Base-by-base conservation (phyloP, 2,888 invertebrate genomes). In the Tridacna gigas region DNA sequence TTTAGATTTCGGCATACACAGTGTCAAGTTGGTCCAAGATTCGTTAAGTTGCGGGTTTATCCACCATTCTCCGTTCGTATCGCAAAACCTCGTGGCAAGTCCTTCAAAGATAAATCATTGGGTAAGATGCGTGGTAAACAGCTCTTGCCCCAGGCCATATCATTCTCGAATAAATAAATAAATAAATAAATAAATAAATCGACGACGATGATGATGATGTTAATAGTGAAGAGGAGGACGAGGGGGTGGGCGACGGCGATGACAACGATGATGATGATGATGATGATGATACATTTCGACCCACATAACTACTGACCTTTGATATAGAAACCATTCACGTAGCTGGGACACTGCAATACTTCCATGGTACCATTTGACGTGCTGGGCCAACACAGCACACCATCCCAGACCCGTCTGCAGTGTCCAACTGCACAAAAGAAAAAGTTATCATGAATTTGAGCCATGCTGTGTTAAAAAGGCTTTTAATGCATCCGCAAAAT, bases 41-140 rank as follows among this genome's bases (percentile, higher is more conserved):
- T 45, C 45, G 51, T 86, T 86, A 9, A 63, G 22, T 0, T 28
- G 56, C 7, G 91, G 89, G 75, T 90, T 86, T 18, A 89, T 51
- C 83, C 84, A 93, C 93, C 93, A 93, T 13, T 86, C 89, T 0
- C 93, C 92, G 73, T 91, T 89, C 11, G 89, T 80, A 75, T 90
- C 86, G 71, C 93, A 93, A 18, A 61, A 63, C 20, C 90, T 79
- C 1, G 85, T 90, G n/a, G 92, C 92, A 74, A 86, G 88, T 47
- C 83, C 93, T 93, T 78, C 0, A 80, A 77, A 61, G 51, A 18
- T 18, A 37, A 37, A 37, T 4, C 37, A 2, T 37, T 37, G 37
- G 37, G 3, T 37, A 7, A 37, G 37, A 37, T 37, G 2, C 37
- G 37, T 37, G 37, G 37, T 4, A 37, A 7, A 37, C 37, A 37